These are phyloP conservation scores for Plemyria rubiginata DNA, from an alignment of 2,888 invertebrate species.

Conservation along the genomic window DNA sequence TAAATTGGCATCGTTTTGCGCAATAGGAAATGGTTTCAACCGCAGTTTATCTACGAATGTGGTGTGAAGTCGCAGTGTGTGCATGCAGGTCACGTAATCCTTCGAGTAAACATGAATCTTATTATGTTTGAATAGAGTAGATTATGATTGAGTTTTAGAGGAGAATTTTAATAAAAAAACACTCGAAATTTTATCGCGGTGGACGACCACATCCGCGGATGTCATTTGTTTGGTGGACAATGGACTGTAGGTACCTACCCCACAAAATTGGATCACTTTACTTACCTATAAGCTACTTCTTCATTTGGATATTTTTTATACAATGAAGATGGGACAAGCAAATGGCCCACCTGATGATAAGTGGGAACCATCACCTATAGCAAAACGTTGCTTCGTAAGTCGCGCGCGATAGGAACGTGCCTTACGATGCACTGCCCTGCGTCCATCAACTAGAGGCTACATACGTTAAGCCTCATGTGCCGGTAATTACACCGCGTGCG, in stretches of 20 bases:
- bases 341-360: no score
- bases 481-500: no score
- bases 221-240: conserved; percentile 39
- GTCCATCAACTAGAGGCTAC: no score
- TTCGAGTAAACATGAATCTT: conserved; percentile 36
- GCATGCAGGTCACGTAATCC: conserved; percentile 22
- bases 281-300: conserved; percentile 1
- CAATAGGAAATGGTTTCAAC: conserved; percentile 58
- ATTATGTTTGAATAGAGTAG: conserved; percentile 27
- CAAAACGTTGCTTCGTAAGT: no score
- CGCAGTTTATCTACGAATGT: conserved; percentile 54
- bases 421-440: no score
- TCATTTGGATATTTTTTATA: not conserved
- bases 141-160: conserved; percentile 20
- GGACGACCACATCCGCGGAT: conserved; percentile 55
- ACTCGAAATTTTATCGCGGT: conserved; percentile 31
- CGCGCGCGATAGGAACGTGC: no score
- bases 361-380: no score
- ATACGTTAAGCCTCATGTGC: no score
- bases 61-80: conserved; percentile 44
- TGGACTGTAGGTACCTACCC: conserved; percentile 9
- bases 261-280: conserved; percentile 1
- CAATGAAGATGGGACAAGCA: not conserved
- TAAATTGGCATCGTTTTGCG: conserved; percentile 40
- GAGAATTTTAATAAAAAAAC: conserved; percentile 30